Base-by-base conservation (phyloP, 2,797 vertebrate species). In the Acanthurus tractus region DNA sequence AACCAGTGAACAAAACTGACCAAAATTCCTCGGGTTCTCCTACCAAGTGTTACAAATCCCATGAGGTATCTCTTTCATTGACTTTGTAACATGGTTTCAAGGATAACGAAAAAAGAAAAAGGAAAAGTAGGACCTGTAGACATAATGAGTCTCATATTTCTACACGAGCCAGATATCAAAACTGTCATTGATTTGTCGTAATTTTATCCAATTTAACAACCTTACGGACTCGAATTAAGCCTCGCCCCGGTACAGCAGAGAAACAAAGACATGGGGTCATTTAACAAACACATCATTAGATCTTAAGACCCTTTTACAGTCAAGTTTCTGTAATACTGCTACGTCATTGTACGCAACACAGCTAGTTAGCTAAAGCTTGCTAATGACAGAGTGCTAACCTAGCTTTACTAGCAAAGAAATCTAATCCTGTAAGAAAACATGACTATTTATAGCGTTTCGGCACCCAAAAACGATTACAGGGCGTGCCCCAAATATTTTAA, bases 291-390 rank as follows among this genome's bases (percentile, higher is more conserved):
- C 4, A 11, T 4, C 8, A 11, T 2, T n/a, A n/a, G 22, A 44
- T 11, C 11, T 8, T 0, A 18, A 1, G 13, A 55, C 38, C 59
- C 38, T 22, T 44, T 6, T 23, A 8, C 62, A 63, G 53, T 50
- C 8, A 66, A 75, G 29, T 63, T 49, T 54, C 66, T 76, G 81
- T 72, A 86, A 92, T 93, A 92, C n/a, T 95, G 94, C 94, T 59
- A 82, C 84, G 94, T 95, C 94, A 95, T 92, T 83, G 87, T 83
- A 86, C 79, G 89, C 82, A 55, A 6, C 49, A 23, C 12, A 12
- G 85, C 86, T 89, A 81, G 56, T 58, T 44, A 73, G 89, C 84
- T 72, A 73, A 34, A 34, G 5, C 18, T 20, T 29, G 85, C 87
- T 89, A 89, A 79, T 36, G 34, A 23, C 63, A 90, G 76, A 84